Evolutionary conservation across 2,113 vertebrate species (phyloP).

Genomic region (Stigmatopora nigra): DNA sequence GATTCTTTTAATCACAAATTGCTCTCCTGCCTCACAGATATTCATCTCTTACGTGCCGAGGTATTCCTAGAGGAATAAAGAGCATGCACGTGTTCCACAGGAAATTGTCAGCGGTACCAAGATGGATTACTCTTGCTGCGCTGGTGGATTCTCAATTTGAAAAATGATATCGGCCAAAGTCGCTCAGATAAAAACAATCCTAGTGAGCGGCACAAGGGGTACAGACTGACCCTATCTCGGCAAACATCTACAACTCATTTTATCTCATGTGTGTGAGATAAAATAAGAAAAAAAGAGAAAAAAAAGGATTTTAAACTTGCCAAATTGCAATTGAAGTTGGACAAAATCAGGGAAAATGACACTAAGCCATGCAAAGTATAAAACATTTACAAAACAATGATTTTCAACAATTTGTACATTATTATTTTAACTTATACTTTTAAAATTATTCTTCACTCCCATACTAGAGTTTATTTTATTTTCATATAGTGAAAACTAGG

Average conservation of each 20-base stretch:
- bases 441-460: no score
- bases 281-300: no score
- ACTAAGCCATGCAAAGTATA: conserved; percentile 1
- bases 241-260: conserved; percentile 62
- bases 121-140: conserved; percentile 74
- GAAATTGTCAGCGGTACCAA: conserved; percentile 70
- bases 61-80: conserved; percentile 70
- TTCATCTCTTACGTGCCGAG: conserved; percentile 61
- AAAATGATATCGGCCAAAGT: conserved; percentile 69
- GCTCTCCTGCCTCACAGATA: conserved; percentile 54
- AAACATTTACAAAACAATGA: neutral
- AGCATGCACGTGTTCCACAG: conserved; percentile 65
- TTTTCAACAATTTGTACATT: no score
- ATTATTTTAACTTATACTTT: no score
- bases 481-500: no score
- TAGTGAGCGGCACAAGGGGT: conserved; percentile 41
- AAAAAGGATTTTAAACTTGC: neutral
- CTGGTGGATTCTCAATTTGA: conserved; percentile 71
- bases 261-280: conserved; percentile 39
- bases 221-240: conserved; percentile 59
- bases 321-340: conserved; percentile 24
- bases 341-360: conserved; percentile 15
- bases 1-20: conserved; percentile 68
- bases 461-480: no score
- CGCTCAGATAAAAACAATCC: conserved; percentile 72